Percentiles rank a stretch among this genome's conserved stretches.
Conservation (phyloP, 1,140 invertebrate genomes). For the Aphelenchoides fujianensis region DNA sequence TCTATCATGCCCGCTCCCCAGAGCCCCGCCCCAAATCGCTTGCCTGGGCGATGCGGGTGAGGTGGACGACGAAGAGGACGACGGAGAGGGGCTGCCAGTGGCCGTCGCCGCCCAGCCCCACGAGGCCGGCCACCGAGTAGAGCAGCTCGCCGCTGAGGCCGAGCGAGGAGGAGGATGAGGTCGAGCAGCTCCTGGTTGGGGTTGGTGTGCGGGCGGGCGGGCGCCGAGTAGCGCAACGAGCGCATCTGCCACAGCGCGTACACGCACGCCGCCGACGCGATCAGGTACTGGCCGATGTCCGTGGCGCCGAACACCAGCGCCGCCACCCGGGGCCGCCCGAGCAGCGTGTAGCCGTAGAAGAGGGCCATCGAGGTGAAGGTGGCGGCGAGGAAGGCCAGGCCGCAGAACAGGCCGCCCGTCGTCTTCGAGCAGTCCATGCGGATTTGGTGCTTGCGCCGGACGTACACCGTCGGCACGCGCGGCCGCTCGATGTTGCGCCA, state of each 20-base stretch:
- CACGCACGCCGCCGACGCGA: constrained; percentile 44
- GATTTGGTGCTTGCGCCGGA: constrained; percentile 55
- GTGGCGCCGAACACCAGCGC: constrained; percentile 57
- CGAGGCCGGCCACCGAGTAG: constrained; percentile 57
- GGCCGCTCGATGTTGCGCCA: constrained; percentile 78
- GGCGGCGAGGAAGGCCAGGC: constrained; percentile 55
- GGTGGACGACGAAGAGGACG: constrained; percentile 52
- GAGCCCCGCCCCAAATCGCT: too few relatives aligned
- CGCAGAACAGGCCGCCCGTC: constrained; percentile 52
- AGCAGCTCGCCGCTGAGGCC: constrained; percentile 59
- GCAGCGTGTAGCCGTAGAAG: constrained; percentile 56
- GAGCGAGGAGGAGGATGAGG: constrained; percentile 53
- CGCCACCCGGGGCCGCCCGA: constrained; percentile 41
- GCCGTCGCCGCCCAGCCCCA: constrained; percentile 53
- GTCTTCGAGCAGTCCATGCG: constrained; percentile 60
- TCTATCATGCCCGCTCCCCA: too few relatives aligned
- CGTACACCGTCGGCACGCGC: constrained; percentile 26
- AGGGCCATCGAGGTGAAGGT: constrained; percentile 62
- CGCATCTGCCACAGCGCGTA: constrained; percentile 57
- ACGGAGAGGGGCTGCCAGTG: constrained; percentile 51
- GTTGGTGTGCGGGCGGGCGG: background rate
- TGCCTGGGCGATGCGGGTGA: constrained; percentile 53
- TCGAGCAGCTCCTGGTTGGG: constrained; percentile 51
- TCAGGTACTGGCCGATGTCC: constrained; percentile 51
- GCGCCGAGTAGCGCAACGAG: constrained; percentile 40